A percentile compares a stretch with the other conserved stretches of the same genome.
Evolutionary conservation across 2,113 vertebrate genomes (phyloP).

Genomic region (Sceloporus undulatus): DNA sequence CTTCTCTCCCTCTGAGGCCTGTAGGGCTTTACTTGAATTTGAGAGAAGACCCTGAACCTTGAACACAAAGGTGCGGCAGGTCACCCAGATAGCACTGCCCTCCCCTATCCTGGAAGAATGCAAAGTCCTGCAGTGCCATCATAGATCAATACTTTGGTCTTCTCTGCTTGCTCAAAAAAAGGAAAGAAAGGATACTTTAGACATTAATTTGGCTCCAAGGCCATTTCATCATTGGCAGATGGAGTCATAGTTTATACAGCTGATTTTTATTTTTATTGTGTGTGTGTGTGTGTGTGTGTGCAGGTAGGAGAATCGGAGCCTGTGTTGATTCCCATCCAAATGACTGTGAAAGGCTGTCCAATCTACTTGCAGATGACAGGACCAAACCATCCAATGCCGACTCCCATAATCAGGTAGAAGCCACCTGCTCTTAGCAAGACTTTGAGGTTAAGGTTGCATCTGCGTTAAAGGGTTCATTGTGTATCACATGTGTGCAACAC

Average conservation of each 20-base stretch:
- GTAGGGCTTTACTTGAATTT: not conserved
- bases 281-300: not conserved
- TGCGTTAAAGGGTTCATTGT: not conserved
- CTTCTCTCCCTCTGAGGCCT: no score
- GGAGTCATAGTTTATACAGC: slow-evolving; percentile 31
- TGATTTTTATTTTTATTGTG: not conserved
- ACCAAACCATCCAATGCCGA: slow-evolving; percentile 75
- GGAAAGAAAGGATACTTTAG: not conserved
- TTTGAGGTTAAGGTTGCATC: not conserved
- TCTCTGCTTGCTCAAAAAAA: not conserved
- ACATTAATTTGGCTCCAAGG: slow-evolving; percentile 1
- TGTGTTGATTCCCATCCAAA: slow-evolving; percentile 81
- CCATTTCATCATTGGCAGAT: not conserved
- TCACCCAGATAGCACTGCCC: not conserved
- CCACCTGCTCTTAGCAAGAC: not conserved
- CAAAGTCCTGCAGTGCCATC: not conserved
- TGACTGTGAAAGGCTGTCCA: slow-evolving; percentile 91
- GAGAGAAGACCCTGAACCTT: not conserved
- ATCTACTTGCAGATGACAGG: slow-evolving; percentile 88
- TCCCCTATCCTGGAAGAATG: no score
- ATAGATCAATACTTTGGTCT: slow-evolving; percentile 9
- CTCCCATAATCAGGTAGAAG: slow-evolving; percentile 83
- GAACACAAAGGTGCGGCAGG: not conserved
- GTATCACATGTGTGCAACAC: not conserved
- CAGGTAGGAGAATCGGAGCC: slow-evolving; percentile 87